Evolutionary conservation across 2,113 vertebrate species (phyloP).

Genomic region (Melanocharis versteri): DNA sequence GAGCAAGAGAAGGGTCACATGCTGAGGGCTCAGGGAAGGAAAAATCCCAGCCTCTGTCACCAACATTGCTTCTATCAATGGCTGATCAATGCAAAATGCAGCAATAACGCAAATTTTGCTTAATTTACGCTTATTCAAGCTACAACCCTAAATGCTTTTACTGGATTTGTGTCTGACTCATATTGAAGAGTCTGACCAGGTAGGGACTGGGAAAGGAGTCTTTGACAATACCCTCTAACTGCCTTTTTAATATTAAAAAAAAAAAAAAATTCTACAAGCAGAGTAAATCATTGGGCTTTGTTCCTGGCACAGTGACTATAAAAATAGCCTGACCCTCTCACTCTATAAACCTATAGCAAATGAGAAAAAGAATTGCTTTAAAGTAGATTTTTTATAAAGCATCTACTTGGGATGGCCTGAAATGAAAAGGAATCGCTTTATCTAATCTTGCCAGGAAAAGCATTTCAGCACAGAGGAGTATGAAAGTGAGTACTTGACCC

Average conservation of each 20-base stretch:
- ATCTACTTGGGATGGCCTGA: constrained; percentile 23
- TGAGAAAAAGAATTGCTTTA: constrained; percentile 39
- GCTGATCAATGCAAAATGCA: not conserved
- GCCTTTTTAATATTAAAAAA: too few relatives aligned
- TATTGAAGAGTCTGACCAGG: not conserved
- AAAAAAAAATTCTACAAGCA: too few relatives aligned
- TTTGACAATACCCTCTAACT: constrained; percentile 2
- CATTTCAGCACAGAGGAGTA: constrained; percentile 14
- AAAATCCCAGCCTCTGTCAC: not conserved
- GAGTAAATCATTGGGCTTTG: not conserved
- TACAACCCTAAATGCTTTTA: not conserved
- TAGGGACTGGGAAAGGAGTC: not conserved
- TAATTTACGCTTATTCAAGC: not conserved
- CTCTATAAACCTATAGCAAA: not conserved
- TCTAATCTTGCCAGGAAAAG: constrained; percentile 61
- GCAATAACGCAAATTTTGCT: not conserved
- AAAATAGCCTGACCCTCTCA: not conserved
- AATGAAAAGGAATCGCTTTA: constrained; percentile 59
- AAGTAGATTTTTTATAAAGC: constrained; percentile 28
- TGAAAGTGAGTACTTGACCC: constrained; percentile 6
- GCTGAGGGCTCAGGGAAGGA: not conserved
- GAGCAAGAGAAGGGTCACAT: not conserved
- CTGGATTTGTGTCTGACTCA: not conserved
- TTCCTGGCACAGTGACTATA: not conserved
- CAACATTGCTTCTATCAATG: not conserved